These are phyloP conservation scores for Belonocnema kinseyi DNA, from an alignment of 1,140 invertebrate genomes.

Conservation along the genomic window DNA sequence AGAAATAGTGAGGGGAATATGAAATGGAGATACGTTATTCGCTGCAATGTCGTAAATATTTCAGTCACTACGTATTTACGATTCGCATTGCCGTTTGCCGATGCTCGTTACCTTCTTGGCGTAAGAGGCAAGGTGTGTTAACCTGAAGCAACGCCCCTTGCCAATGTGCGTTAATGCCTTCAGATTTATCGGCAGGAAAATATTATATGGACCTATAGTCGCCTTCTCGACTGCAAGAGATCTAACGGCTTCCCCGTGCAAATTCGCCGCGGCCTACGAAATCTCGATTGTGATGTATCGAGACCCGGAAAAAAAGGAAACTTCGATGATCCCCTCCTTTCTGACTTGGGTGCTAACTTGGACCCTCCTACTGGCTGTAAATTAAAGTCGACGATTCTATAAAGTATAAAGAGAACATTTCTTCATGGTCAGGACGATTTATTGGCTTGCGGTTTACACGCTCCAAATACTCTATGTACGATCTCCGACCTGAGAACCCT, in stretches of 20 bases:
- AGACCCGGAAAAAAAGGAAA: slow-evolving; percentile 35
- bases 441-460: slow-evolving; percentile 45
- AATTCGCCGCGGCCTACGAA: slow-evolving; percentile 43
- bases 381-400: slow-evolving; percentile 55
- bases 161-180: slow-evolving; percentile 39
- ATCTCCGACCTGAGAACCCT: slow-evolving; percentile 37
- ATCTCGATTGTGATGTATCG: slow-evolving; percentile 52
- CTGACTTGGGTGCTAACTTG: not conserved
- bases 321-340: slow-evolving; percentile 13
- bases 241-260: slow-evolving; percentile 45
- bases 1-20: not conserved
- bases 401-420: slow-evolving; percentile 47
- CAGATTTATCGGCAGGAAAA: slow-evolving; percentile 54
- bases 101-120: slow-evolving; percentile 36
- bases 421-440: slow-evolving; percentile 49
- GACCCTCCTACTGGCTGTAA: slow-evolving; percentile 53
- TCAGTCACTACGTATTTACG: slow-evolving; percentile 39
- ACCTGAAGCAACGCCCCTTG: slow-evolving; percentile 35
- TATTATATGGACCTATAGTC: slow-evolving; percentile 33
- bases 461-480: slow-evolving; percentile 31
- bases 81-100: slow-evolving; percentile 44
- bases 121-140: slow-evolving; percentile 27
- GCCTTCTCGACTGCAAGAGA: slow-evolving; percentile 19
- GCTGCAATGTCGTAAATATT: slow-evolving; percentile 23
- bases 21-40: slow-evolving; percentile 7